Conservation (phyloP, 2,888 invertebrate genomes). For the Fragum fragum region DNA sequence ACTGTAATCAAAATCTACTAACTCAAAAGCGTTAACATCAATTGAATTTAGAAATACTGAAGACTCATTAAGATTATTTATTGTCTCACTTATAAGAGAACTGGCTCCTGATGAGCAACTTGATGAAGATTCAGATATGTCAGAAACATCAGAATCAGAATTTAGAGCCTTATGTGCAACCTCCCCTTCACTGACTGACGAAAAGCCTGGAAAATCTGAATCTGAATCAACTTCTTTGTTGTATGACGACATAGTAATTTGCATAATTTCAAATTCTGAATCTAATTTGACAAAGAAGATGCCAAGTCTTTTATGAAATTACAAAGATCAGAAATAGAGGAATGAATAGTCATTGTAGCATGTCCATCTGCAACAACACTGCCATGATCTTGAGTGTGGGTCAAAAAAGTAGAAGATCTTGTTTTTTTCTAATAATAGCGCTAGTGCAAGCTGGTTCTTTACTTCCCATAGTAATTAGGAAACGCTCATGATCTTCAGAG, state of each 20-base stretch:
- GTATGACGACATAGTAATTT: neutral
- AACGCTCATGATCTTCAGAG: neutral
- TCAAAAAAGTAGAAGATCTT: neutral
- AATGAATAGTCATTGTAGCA: neutral
- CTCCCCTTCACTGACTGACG: constrained; percentile 24
- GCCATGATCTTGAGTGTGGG: neutral
- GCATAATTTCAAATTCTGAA: neutral
- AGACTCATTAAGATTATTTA: constrained; percentile 15
- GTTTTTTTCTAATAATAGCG: neutral
- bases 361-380: neutral
- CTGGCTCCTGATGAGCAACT: neutral
- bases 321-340: constrained; percentile 11
- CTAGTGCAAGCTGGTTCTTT: neutral
- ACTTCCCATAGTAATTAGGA: neutral
- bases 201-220: constrained; percentile 30
- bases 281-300: neutral
- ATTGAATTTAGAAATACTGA: neutral
- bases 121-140: neutral
- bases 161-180: neutral
- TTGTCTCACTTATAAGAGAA: neutral
- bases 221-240: neutral
- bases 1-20: no score
- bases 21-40: constrained; percentile 15
- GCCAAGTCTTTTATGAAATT: neutral
- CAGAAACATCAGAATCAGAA: constrained; percentile 15